Conservation (phyloP, 2,797 vertebrate species). For the Cephalopachus bancanus region DNA sequence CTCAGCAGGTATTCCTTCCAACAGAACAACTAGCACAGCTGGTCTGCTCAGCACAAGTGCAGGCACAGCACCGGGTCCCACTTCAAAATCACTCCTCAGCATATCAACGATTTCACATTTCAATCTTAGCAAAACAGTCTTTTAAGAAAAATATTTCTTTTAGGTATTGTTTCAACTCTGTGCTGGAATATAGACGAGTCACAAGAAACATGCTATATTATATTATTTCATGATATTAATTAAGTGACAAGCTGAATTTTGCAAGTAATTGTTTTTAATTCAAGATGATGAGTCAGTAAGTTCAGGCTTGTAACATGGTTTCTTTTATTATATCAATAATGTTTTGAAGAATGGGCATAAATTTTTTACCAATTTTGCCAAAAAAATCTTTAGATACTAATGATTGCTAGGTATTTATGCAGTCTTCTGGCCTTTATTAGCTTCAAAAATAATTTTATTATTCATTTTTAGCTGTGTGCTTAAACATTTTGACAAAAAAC, state of each 20-base stretch:
- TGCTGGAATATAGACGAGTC: neutral
- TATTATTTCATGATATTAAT: neutral
- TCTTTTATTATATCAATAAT: neutral
- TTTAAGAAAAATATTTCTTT: conserved; percentile 57
- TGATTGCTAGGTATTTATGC: neutral
- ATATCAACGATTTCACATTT: conserved; percentile 81
- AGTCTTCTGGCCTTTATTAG: neutral
- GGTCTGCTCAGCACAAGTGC: conserved; percentile 86
- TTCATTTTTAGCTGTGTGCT: neutral
- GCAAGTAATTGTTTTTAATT: conserved; percentile 48
- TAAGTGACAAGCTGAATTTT: conserved; percentile 25
- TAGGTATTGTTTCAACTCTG: conserved; percentile 60
- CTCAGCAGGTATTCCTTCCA: conserved; percentile 87
- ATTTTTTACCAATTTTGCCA: neutral
- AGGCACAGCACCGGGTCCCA: conserved; percentile 87
- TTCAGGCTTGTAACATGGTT: neutral
- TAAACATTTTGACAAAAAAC: neutral
- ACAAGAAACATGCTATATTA: neutral
- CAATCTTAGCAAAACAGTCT: conserved; percentile 64
- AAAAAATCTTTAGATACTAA: neutral
- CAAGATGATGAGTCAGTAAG: neutral
- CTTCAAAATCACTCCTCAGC: conserved; percentile 88
- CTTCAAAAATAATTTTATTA: conserved; percentile 3
- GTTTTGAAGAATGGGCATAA: neutral
- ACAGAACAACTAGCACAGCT: conserved; percentile 88